phyloP scores from a whole-genome alignment of 2,113 vertebrate species.

The Oreamnos americanus region DNA sequence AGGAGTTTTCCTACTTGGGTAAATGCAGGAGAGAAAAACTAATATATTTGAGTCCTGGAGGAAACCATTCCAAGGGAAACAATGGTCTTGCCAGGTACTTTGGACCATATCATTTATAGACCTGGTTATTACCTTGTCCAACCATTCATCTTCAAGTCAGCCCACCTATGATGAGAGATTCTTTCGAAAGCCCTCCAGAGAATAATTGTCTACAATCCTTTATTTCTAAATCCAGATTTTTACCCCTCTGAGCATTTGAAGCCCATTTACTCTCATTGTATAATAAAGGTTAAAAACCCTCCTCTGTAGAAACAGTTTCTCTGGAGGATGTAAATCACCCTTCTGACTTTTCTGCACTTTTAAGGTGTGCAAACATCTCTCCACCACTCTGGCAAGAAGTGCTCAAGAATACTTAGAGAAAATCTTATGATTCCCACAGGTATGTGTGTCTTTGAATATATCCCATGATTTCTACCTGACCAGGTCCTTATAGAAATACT shows the following conservation, averaged over 20 bases:
- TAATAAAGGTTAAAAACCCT: neutral
- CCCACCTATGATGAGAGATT: neutral
- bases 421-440: neutral
- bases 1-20: neutral
- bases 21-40: neutral
- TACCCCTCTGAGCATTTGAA: constrained; percentile 7
- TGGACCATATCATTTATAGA: constrained; percentile 15
- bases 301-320: constrained; percentile 11
- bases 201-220: neutral
- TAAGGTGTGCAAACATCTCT: neutral
- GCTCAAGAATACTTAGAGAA: neutral
- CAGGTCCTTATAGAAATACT: neutral
- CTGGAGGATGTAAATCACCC: constrained; percentile 6
- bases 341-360: constrained; percentile 2
- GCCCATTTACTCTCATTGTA: constrained; percentile 9
- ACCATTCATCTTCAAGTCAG: neutral
- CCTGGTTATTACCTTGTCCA: neutral
- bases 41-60: constrained; percentile 25
- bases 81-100: neutral
- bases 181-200: constrained; percentile 27
- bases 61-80: constrained; percentile 5
- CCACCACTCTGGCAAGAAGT: constrained; percentile 4
- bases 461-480: neutral
- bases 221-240: constrained; percentile 8
- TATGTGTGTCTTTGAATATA: constrained; percentile 9